Conservation (phyloP, 1,140 invertebrate genomes). For the Diprion similis region DNA sequence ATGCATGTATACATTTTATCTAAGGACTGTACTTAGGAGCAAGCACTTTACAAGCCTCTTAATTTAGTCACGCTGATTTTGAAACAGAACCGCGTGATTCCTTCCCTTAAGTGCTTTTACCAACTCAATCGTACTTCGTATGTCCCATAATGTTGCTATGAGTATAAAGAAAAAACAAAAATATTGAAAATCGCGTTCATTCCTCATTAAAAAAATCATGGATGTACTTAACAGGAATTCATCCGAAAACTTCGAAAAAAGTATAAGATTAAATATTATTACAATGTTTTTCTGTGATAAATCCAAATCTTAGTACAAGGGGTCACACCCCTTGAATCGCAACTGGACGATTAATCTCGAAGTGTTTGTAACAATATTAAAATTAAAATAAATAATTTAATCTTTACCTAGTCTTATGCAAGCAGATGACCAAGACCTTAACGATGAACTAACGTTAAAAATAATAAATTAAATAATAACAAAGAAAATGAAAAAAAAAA, state of each 20-base stretch:
- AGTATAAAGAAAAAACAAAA: conserved; percentile 15
- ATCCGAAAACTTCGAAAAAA: conserved; percentile 9
- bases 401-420: conserved; percentile 30
- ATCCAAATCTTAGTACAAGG: conserved; percentile 34
- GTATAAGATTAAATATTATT: conserved; percentile 46
- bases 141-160: conserved; percentile 31
- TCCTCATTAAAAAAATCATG: conserved; percentile 5
- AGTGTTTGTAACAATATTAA: conserved; percentile 23
- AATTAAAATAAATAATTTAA: conserved; percentile 23
- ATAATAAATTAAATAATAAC: conserved; percentile 15
- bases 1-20: background rate
- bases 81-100: conserved; percentile 45
- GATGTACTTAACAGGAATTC: conserved; percentile 2
- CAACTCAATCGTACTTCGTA: conserved; percentile 51
- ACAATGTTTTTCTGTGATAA: conserved; percentile 62
- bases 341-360: conserved; percentile 14
- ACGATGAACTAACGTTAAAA: conserved; percentile 26
- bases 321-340: background rate
- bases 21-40: background rate
- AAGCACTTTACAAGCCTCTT: conserved; percentile 9
- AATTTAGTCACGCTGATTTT: conserved; percentile 37
- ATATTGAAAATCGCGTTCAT: conserved; percentile 8
- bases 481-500: conserved; percentile 16
- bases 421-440: conserved; percentile 43
- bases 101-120: conserved; percentile 60